Conservation (phyloP, 2,888 invertebrate genomes). For the Cataglyphis albicans region DNA sequence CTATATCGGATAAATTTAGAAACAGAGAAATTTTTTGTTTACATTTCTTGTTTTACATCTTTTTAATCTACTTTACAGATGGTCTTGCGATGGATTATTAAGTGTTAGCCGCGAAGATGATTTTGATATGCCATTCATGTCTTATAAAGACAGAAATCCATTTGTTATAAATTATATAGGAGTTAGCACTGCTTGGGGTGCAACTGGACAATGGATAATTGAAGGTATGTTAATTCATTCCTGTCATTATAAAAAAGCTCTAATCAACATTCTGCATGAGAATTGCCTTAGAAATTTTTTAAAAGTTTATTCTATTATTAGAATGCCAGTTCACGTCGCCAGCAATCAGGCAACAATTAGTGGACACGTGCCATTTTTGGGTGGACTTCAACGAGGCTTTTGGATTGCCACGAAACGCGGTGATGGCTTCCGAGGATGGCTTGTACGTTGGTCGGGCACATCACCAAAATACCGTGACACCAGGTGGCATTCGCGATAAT, state of each 20-base stretch:
- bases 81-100: slow-evolving; percentile 77
- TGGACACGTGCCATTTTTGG: slow-evolving; percentile 76
- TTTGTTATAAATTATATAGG: slow-evolving; percentile 79
- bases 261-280: background rate
- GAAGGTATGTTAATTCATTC: slow-evolving; percentile 69
- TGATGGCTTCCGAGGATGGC: slow-evolving; percentile 75
- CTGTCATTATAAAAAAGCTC: background rate
- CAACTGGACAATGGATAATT: slow-evolving; percentile 77
- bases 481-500: slow-evolving; percentile 72
- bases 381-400: slow-evolving; percentile 73
- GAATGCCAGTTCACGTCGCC: slow-evolving; percentile 71
- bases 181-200: slow-evolving; percentile 77
- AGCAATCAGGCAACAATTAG: slow-evolving; percentile 74
- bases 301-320: slow-evolving; percentile 29
- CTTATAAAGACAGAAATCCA: slow-evolving; percentile 76
- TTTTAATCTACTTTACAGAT: slow-evolving; percentile 66
- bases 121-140: slow-evolving; percentile 64
- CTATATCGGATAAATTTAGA: background rate
- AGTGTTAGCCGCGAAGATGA: slow-evolving; percentile 67
- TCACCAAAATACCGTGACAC: slow-evolving; percentile 73
- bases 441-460: slow-evolving; percentile 76
- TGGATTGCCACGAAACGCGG: slow-evolving; percentile 76
- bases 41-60: background rate
- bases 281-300: background rate
- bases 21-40: background rate